Base-by-base conservation (phyloP, 2,888 invertebrate genomes). In the Acanthoscelides obtectus region DNA sequence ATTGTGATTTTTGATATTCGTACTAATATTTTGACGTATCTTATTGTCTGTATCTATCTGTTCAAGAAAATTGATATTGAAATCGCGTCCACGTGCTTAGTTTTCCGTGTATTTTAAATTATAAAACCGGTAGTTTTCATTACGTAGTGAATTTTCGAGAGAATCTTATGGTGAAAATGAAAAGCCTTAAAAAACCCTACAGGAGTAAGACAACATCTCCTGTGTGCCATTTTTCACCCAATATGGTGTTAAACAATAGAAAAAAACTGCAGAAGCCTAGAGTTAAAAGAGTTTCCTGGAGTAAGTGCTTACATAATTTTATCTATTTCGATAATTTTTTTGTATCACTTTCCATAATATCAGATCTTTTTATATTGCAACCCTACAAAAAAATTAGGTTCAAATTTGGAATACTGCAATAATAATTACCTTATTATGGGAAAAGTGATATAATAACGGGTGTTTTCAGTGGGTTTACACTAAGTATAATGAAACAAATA, bases 251-350 rank as follows among this genome's bases (percentile, higher is more conserved):
- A 17, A 45, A 45, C 22, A 75, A 72, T 64, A 75, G 72, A 66
- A 78, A 75, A 69, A 72, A 75, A 66, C 75, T 75, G 67, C 76
- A 77, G 69, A 79, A 79, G 67, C 64, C 73, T 12, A 69, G 75
- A 67, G 73, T 78, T 66, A 84, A 84, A 74, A 78, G 72, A 21
- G 83, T 83, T n/a, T 83, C 83, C 69, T 83, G 82, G 82, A 77
- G 83, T 83, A 78, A 81, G 81, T 81, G 70, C n/a, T 67, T 67
- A n/a, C n/a, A n/a, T n/a, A n/a, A n/a, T n/a, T 67, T 17, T 20
- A n/a, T 45, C 8, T 27, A 20, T 22, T 21, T 45, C 22, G 20
- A 21, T 64, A 12, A 22, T 66, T 17, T 12, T 27, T 0, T n/a
- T 22, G 12, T 65, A n/a, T 45, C n/a, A n/a, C n/a, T n/a, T n/a